These are phyloP conservation scores for Dendrolimus kikuchii DNA, from an alignment of 1,140 invertebrate species.

Conservation along the genomic window DNA sequence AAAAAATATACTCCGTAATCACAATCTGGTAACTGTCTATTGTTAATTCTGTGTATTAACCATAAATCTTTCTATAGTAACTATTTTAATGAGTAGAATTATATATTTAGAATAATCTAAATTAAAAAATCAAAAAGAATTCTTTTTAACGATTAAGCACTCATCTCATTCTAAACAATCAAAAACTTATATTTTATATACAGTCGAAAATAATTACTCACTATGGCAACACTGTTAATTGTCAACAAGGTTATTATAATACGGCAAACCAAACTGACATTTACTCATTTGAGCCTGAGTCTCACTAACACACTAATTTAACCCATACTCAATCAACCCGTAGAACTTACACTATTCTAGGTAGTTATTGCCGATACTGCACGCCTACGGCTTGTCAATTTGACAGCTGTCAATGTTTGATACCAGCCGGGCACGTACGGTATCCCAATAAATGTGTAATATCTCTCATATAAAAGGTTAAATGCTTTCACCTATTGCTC, in stretches of 20 bases:
- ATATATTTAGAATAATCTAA: constrained; percentile 33
- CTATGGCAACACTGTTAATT: constrained; percentile 68
- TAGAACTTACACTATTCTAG: constrained; percentile 37
- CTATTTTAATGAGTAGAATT: constrained; percentile 21
- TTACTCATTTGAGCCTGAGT: constrained; percentile 32
- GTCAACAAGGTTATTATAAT: constrained; percentile 59
- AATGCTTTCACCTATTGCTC: constrained; percentile 61
- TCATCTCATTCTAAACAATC: constrained; percentile 54
- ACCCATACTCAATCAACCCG: constrained; percentile 35
- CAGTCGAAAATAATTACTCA: constrained; percentile 65
- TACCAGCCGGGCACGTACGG: constrained; percentile 3
- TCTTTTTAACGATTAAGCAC: constrained; percentile 53
- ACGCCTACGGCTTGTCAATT: constrained; percentile 12
- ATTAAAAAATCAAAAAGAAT: constrained; percentile 32
- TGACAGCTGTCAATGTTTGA: constrained; percentile 6
- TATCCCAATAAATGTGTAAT: constrained; percentile 33
- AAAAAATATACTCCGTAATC: constrained; percentile 37
- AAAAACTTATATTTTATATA: constrained; percentile 56
- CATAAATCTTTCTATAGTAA: constrained; percentile 28
- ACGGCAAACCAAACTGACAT: constrained; percentile 55
- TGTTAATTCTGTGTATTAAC: constrained; percentile 47
- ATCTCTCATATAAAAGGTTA: constrained; percentile 65
- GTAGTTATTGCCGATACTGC: constrained; percentile 17
- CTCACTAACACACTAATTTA: constrained; percentile 58
- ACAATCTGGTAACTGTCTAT: constrained; percentile 64